Conservation (phyloP, 1,140 invertebrate species). For the Drosophila orena region DNA sequence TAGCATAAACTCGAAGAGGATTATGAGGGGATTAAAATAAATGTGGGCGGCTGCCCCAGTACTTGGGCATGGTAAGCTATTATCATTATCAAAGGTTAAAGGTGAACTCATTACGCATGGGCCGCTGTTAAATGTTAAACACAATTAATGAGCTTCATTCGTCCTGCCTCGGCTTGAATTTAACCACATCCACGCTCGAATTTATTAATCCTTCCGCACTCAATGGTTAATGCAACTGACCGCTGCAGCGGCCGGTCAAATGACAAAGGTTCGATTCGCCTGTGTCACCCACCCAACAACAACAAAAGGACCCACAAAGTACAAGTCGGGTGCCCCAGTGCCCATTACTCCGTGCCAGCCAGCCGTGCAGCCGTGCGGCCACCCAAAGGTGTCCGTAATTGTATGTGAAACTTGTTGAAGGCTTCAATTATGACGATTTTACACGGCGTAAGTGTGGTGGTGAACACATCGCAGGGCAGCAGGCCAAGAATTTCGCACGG, state of each 20-base stretch:
- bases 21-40: slow-evolving; percentile 70
- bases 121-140: slow-evolving; percentile 39
- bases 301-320: slow-evolving; percentile 37
- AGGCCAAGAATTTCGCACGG: neutral
- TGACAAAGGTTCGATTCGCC: slow-evolving; percentile 47
- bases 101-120: slow-evolving; percentile 42
- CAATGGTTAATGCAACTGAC: slow-evolving; percentile 53
- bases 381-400: slow-evolving; percentile 74
- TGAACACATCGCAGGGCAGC: slow-evolving; percentile 10
- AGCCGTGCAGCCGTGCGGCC: slow-evolving; percentile 28
- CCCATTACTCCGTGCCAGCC: neutral
- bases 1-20: slow-evolving; percentile 59
- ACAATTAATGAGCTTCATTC: slow-evolving; percentile 27
- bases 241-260: slow-evolving; percentile 23
- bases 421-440: slow-evolving; percentile 80
- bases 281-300: slow-evolving; percentile 1
- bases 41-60: slow-evolving; percentile 34
- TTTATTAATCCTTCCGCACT: slow-evolving; percentile 17
- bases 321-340: neutral
- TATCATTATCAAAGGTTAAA: slow-evolving; percentile 47
- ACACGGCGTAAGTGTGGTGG: slow-evolving; percentile 32
- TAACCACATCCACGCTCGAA: neutral
- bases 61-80: slow-evolving; percentile 25
- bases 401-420: slow-evolving; percentile 82
- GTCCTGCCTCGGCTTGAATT: neutral